These are phyloP conservation scores for Eupithecia tripunctaria DNA, from an alignment of 2,888 invertebrate species.

Conservation along the genomic window DNA sequence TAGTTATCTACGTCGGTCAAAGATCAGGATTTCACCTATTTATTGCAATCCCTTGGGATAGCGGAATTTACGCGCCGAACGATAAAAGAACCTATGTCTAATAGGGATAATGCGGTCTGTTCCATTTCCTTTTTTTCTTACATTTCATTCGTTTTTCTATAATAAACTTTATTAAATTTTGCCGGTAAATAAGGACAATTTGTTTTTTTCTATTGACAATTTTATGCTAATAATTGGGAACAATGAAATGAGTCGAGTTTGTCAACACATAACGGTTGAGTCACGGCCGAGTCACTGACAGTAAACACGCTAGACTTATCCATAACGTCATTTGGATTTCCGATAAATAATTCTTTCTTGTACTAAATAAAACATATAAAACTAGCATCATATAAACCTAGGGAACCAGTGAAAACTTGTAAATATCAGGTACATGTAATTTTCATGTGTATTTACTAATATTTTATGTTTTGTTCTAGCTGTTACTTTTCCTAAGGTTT, in stretches of 20 bases:
- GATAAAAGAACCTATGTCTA: conserved; percentile 70
- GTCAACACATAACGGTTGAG: neutral
- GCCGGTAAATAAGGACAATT: neutral
- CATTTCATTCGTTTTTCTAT: neutral
- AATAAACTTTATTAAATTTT: neutral
- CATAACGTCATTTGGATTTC: neutral
- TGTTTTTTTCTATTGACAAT: neutral
- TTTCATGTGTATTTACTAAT: too few relatives aligned
- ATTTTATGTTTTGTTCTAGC: too few relatives aligned
- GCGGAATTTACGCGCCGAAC: conserved; percentile 73
- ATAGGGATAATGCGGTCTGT: conserved; percentile 39
- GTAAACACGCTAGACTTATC: neutral
- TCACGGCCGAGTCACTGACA: neutral
- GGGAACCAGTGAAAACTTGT: too few relatives aligned
- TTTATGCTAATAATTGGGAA: neutral
- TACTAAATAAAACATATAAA: neutral
- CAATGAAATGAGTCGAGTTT: neutral
- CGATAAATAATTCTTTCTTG: neutral
- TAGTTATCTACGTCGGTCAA: conserved; percentile 76
- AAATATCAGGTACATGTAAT: too few relatives aligned
- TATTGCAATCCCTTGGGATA: conserved; percentile 78
- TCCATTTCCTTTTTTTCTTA: conserved; percentile 27
- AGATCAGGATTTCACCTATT: conserved; percentile 82
- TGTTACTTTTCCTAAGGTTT: too few relatives aligned
- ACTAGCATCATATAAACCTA: neutral